Conservation (phyloP, 2,888 invertebrate species). For the Limnephilus lunatus region DNA sequence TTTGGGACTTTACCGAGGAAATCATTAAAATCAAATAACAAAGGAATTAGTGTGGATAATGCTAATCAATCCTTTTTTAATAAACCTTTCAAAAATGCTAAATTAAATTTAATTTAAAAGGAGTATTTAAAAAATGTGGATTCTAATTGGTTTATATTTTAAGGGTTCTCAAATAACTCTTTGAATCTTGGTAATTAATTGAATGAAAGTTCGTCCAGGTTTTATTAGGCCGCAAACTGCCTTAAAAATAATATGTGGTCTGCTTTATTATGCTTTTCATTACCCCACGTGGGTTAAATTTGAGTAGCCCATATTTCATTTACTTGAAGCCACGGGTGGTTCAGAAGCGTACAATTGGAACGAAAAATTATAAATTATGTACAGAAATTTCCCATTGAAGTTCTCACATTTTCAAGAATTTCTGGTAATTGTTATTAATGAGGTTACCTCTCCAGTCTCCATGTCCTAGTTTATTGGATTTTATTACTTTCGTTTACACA, state of each 20-base stretch:
- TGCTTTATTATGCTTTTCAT: not conserved
- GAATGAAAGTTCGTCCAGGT: not conserved
- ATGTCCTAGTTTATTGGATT: not conserved
- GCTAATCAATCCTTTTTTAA: too few species aligned
- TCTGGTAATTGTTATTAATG: not conserved
- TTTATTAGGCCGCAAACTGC: not conserved
- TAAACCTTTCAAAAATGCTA: not conserved
- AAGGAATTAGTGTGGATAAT: too few species aligned
- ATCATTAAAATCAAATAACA: too few species aligned
- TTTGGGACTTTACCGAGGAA: too few species aligned
- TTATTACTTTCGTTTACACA: not conserved
- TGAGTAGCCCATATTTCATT: not conserved
- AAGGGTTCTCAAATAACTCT: not conserved
- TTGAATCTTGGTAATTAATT: not conserved
- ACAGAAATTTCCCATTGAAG: not conserved
- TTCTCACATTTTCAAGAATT: not conserved
- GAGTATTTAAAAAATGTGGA: not conserved
- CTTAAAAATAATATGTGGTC: not conserved
- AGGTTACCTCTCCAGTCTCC: not conserved
- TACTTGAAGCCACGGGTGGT: not conserved
- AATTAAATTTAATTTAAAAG: not conserved
- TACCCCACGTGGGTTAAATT: not conserved
- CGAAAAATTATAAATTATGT: not conserved
- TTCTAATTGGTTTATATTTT: not conserved
- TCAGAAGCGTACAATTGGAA: not conserved